A percentile compares a stretch with the other conserved stretches of the same genome.
Evolutionary conservation across 2,797 vertebrate species (phyloP).

Genomic region (Ctenosaura bakeri): DNA sequence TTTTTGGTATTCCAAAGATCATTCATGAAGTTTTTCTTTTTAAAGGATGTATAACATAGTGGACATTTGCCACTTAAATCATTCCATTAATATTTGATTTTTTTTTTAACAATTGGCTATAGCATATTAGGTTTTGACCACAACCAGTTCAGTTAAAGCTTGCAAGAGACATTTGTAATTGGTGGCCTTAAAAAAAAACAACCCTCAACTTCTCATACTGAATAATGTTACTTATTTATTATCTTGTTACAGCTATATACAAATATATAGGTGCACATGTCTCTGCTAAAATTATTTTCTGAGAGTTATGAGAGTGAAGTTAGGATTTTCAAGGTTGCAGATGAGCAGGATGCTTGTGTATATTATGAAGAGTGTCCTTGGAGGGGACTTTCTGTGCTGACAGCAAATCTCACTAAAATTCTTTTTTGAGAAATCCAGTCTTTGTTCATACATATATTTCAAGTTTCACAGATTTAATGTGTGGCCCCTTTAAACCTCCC

Average conservation of each 20-base stretch:
- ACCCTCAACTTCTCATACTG: slow-evolving; percentile 27
- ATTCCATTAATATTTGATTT: slow-evolving; percentile 14
- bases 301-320: slow-evolving; percentile 50
- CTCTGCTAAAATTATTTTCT: slow-evolving; percentile 56
- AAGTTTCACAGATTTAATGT: background rate
- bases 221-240: slow-evolving; percentile 70
- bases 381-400: slow-evolving; percentile 32
- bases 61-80: background rate
- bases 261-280: slow-evolving; percentile 55
- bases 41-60: background rate
- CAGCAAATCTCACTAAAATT: slow-evolving; percentile 59
- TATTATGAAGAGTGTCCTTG: slow-evolving; percentile 69
- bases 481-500: background rate
- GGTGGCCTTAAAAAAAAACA: slow-evolving; percentile 23
- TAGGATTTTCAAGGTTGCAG: slow-evolving; percentile 70
- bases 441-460: slow-evolving; percentile 25
- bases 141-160: accelerated
- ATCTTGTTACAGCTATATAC: slow-evolving; percentile 49
- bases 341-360: slow-evolving; percentile 55
- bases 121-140: background rate
- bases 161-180: slow-evolving; percentile 36
- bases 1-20: background rate
- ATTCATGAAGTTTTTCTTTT: background rate
- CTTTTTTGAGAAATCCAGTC: slow-evolving; percentile 33
- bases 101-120: background rate